Conservation (phyloP, 53 echinoderm and acorn worm genomes). For the Holothuria leucospilota region DNA sequence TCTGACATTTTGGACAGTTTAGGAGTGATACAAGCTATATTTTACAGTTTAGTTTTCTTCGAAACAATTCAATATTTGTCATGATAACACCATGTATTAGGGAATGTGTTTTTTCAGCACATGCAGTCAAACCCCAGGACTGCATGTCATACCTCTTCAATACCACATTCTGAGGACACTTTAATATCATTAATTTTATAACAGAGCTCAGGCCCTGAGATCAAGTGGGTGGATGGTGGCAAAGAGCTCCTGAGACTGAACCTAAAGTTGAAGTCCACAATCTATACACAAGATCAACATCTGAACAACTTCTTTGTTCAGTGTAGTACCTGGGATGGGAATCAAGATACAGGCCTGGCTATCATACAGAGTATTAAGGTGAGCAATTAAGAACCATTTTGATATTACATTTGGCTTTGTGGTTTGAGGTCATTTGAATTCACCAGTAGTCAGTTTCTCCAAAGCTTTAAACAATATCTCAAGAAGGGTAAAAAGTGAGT, state of each 20-base stretch:
- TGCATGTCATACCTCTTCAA: too few species aligned
- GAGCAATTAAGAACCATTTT: background rate
- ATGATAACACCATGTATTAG: too few species aligned
- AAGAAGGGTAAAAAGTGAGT: too few species aligned
- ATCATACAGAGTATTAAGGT: conserved; percentile 88
- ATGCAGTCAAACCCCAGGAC: too few species aligned
- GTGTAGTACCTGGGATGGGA: conserved; percentile 76
- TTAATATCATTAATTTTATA: background rate
- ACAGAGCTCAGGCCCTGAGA: conserved; percentile 69
- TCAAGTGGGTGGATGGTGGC: conserved; percentile 88
- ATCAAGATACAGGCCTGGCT: conserved; percentile 49
- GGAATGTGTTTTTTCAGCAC: too few species aligned
- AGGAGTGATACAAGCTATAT: too few species aligned
- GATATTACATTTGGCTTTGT: background rate
- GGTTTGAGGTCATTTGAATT: background rate
- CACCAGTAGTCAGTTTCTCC: background rate
- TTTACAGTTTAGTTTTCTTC: too few species aligned
- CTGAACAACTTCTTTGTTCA: conserved; percentile 94
- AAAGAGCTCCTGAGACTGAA: conserved; percentile 84
- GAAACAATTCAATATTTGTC: too few species aligned
- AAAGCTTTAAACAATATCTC: background rate
- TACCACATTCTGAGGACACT: too few species aligned
- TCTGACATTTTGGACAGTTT: too few species aligned
- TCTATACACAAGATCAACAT: conserved; percentile 91
- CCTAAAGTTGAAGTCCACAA: conserved; percentile 75